Evolutionary conservation across 2,113 vertebrate species (phyloP).

Genomic region (Todiramphus saurophagus): DNA sequence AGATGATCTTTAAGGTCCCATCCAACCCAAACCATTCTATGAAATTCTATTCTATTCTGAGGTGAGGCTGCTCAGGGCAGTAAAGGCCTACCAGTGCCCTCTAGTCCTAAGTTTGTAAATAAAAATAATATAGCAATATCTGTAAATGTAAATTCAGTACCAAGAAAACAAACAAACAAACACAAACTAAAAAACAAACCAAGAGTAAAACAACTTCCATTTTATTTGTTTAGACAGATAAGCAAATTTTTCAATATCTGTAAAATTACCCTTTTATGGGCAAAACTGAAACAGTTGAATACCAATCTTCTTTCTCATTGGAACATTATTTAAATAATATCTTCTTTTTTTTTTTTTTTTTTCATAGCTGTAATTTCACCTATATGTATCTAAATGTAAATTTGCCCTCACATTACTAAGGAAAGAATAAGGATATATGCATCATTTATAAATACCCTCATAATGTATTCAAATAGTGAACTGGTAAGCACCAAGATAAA

Average conservation of each 20-base stretch:
- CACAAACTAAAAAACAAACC: rapidly evolving
- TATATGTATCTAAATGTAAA: not conserved
- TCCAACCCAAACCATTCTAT: not conserved
- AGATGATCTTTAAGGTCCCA: not conserved
- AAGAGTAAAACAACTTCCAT: not conserved
- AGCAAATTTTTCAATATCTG: not conserved
- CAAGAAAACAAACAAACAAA: not conserved
- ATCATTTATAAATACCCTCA: conserved; percentile 20
- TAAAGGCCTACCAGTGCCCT: not conserved
- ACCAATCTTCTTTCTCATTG: not conserved
- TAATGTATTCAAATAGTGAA: not conserved
- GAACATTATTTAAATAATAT: not conserved
- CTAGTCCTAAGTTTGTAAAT: not conserved
- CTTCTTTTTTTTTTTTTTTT: not conserved
- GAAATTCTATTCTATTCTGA: not conserved
- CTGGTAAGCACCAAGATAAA: not conserved
- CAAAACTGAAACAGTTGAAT: not conserved
- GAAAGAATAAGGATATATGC: not conserved
- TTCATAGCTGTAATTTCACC: not conserved
- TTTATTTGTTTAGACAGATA: not conserved
- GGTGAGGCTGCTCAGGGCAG: not conserved
- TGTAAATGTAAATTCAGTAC: not conserved
- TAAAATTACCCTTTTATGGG: not conserved
- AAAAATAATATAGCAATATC: not conserved
- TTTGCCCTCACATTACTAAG: not conserved